phyloP scores from a whole-genome alignment of 1,140 invertebrate genomes.

The Anagrus nilaparvatae region DNA sequence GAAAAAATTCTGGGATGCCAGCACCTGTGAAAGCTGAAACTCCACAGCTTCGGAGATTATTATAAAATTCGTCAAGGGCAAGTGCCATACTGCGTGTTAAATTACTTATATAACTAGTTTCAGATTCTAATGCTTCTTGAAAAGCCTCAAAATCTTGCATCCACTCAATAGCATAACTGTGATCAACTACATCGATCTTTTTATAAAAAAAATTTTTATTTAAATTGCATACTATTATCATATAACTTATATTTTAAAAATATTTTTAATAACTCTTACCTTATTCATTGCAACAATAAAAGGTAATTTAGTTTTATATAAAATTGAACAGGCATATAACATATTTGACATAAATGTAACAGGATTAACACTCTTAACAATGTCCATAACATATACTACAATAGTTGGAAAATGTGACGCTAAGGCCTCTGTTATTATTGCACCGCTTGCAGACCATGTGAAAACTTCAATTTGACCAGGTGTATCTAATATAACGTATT shows the following conservation, averaged over 20 bases:
- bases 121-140: constrained; percentile 77
- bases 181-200: constrained; percentile 85
- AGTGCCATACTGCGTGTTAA: constrained; percentile 87
- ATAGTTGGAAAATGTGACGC: constrained; percentile 90
- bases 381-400: constrained; percentile 92
- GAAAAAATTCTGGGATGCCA: constrained; percentile 61
- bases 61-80: constrained; percentile 93
- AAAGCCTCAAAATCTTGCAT: constrained; percentile 95
- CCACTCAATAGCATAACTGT: constrained; percentile 88
- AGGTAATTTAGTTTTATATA: constrained; percentile 95
- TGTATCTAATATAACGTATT: constrained; percentile 93
- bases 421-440: constrained; percentile 90
- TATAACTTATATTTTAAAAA: constrained; percentile 1
- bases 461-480: constrained; percentile 99
- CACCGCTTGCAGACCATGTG: constrained; percentile 97
- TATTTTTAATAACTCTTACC: constrained; percentile 41
- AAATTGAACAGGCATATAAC: constrained; percentile 98
- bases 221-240: background rate
- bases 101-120: constrained; percentile 80
- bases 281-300: constrained; percentile 97
- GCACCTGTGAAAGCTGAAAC: constrained; percentile 77
- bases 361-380: constrained; percentile 80
- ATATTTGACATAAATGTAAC: constrained; percentile 99
- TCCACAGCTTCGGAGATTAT: constrained; percentile 61
- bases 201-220: constrained; percentile 23